A percentile compares a stretch with the other conserved stretches of the same genome.
Conservation (phyloP, 2,113 vertebrate genomes). For the Cavia aperea region DNA sequence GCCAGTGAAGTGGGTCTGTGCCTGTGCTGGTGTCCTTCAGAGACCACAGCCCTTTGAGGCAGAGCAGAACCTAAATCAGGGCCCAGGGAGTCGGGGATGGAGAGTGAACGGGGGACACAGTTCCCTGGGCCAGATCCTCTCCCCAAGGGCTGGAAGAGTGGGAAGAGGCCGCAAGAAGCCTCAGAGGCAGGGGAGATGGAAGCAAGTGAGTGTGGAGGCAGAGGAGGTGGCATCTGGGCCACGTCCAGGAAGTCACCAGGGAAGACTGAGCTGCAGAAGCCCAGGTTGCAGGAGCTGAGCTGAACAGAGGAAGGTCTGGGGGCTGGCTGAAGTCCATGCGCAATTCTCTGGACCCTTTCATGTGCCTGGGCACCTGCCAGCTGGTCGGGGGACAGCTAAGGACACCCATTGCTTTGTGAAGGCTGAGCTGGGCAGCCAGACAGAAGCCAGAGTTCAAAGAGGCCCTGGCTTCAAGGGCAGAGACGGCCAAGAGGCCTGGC, state of each 20-base stretch:
- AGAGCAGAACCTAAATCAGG: no score
- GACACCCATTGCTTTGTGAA: not conserved
- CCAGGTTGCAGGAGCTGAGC: no score
- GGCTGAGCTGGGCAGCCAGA: not conserved
- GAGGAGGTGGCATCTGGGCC: not conserved
- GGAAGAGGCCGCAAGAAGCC: not conserved
- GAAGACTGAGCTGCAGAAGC: not conserved
- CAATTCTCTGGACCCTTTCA: not conserved
- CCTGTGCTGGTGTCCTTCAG: not conserved
- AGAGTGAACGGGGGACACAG: no score
- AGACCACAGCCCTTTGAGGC: no score
- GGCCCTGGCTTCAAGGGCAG: not conserved
- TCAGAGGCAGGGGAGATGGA: not conserved
- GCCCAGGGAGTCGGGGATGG: fast-evolving
- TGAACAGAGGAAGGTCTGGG: not conserved
- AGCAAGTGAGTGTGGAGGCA: fast-evolving
- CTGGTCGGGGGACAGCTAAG: not conserved
- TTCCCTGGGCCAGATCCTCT: not conserved
- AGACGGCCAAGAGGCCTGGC: no score
- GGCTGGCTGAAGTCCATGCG: not conserved
- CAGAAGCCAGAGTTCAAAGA: not conserved
- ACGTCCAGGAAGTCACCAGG: not conserved
- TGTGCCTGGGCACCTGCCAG: not conserved
- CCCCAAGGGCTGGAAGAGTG: not conserved
- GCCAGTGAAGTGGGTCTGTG: not conserved